Conservation (phyloP, 2,113 vertebrate species). For the Candoia aspera region DNA sequence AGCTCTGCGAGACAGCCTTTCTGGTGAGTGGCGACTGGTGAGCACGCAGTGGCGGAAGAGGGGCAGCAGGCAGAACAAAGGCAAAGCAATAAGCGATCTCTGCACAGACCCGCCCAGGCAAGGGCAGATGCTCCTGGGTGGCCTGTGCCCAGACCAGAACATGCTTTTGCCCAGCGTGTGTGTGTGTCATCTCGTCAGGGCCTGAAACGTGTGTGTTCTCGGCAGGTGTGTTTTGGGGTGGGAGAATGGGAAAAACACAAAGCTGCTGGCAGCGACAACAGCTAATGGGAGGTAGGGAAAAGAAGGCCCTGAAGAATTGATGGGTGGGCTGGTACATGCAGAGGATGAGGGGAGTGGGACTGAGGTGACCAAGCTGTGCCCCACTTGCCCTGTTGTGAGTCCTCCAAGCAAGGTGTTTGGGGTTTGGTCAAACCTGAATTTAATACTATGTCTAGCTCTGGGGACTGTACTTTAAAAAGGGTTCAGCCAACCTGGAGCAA, state of each 20-base stretch:
- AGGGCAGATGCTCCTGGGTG: too few relatives aligned
- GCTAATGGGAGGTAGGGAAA: neutral
- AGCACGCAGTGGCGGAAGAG: neutral
- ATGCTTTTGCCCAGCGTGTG: too few relatives aligned
- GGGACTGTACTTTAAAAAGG: neutral
- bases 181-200: too few relatives aligned
- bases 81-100: neutral
- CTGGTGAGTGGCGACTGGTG: conserved; percentile 73
- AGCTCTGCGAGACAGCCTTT: conserved; percentile 91
- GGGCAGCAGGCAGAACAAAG: neutral
- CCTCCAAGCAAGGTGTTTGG: neutral
- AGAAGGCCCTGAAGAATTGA: neutral
- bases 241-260: neutral
- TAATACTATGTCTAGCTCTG: neutral
- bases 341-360: neutral
- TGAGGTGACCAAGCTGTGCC: neutral
- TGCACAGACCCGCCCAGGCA: neutral
- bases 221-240: neutral
- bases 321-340: neutral
- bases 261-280: neutral
- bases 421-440: neutral
- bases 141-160: too few relatives aligned
- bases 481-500: neutral
- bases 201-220: too few relatives aligned
- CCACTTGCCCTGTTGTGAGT: neutral